Base-by-base conservation (phyloP, 2,888 invertebrate species). In the Microctonus brassicae region DNA sequence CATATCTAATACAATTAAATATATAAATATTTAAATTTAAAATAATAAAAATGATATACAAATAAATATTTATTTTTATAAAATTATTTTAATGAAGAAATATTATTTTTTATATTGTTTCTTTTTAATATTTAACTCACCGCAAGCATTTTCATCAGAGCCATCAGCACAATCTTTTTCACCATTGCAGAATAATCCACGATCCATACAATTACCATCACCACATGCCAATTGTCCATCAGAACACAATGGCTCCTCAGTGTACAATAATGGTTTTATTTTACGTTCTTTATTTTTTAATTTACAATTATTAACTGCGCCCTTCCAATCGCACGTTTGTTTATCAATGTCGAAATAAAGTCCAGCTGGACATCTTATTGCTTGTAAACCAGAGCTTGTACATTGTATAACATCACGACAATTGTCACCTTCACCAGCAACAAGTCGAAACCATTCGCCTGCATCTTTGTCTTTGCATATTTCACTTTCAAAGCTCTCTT, bases 381-480 rank as follows among this genome's bases (percentile, higher is more conserved):
- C 96, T 92, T 96, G 96, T 64, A 97, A 92, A 85, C 96, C 96
- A 86, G 96, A 96, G 86, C 95, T 95, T 79, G 97, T 97, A 89
- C 97, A 97, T 89, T 97, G 97, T 87, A 97, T 97, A 87, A 97
- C 97, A 90, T 97, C 96, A 88, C 97, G 94, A 88, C 97, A 97
- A 88, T 94, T 95, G 89, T 96, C 96, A 82, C 95, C 95, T 81
- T 96, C 96, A 81, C 95, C 95, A 75, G 95, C 93, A 75, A 95
- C 94, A 86, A 97, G 90, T 84, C 97, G 93, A 91, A 97, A 97
- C 96, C 96, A 97, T 89, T 97, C 97, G 77, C 96, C 96, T 65
- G 97, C 96, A 89, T 96, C 96, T 90, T 96, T 96, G 90, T 95
- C 95, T 90, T 95, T 95, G 90, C 97, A 97, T 81, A 97, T 91